Conservation (phyloP, 2,797 vertebrate genomes). For the Neosilurus hyrtlii region DNA sequence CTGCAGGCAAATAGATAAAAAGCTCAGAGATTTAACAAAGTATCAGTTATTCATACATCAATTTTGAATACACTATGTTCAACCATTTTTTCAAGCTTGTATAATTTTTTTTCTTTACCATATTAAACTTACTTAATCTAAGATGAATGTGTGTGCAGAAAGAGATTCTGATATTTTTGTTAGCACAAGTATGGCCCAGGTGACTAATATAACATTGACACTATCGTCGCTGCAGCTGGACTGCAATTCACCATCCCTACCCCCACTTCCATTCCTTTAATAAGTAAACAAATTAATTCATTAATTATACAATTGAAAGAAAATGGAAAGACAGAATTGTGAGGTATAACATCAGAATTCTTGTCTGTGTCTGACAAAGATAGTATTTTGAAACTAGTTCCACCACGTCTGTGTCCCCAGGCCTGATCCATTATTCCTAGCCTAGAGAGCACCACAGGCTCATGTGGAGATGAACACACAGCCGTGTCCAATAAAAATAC, state of each 20-base stretch:
- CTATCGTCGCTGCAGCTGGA: neutral
- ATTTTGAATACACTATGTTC: constrained; percentile 46
- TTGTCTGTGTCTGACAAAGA: constrained; percentile 32
- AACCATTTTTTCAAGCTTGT: neutral
- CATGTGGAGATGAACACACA: constrained; percentile 29
- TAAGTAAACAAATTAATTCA: too few relatives aligned
- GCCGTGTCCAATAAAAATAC: constrained; percentile 25
- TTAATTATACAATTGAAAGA: too few relatives aligned
- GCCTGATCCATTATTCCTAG: constrained; percentile 45
- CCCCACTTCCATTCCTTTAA: too few relatives aligned
- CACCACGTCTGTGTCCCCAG: constrained; percentile 39
- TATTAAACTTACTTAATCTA: constrained; percentile 10
- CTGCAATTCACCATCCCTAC: neutral
- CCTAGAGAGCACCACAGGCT: constrained; percentile 39
- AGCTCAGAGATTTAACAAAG: constrained; percentile 56
- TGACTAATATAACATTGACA: constrained; percentile 8
- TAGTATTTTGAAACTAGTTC: constrained; percentile 45
- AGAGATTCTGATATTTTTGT: neutral
- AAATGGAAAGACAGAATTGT: constrained; percentile 1
- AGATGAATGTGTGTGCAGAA: neutral
- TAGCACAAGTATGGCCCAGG: neutral
- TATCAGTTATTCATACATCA: constrained; percentile 65
- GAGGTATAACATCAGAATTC: constrained; percentile 12
- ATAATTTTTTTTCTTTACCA: constrained; percentile 6
- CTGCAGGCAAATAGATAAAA: constrained; percentile 65